Evolutionary conservation across 2,888 invertebrate genomes (phyloP), one percentile per base, ranked within the genome.

Genomic region (Pammene aurita): DNA sequence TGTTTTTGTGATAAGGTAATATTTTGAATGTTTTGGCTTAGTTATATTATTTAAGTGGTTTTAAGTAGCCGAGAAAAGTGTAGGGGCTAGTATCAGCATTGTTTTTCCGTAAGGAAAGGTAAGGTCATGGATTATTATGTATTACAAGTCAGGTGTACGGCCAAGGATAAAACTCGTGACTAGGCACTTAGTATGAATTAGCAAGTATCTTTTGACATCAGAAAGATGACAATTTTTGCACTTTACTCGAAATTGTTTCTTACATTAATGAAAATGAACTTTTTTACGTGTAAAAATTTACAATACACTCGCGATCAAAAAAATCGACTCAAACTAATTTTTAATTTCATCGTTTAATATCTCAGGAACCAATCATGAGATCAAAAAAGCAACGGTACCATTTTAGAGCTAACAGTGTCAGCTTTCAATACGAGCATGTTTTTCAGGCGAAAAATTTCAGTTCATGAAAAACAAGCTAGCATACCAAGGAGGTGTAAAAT

Each of bases 1-100:
- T 75, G 74, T 60, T 73, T 71, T 74, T 75, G 75, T 71, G 63
- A 71, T 67, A 72, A 73, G 72, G 72, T 74, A 72, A 72, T 74
- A 74, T 75, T 74, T 76, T 52, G 69, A 74, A 18, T 46, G 55
- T 70, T 48, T 38, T 26, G 16, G 11, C 4, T 2, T 38, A 16
- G 46, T 54, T 34, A 46, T 14, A 11, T 67, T 55, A 44, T 16
- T 52, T n/a, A 50, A 64, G 42, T 66, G 1, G 7, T 18, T 26
- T 46, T 52, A 38, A 46, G 13, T 35, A n/a, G 38, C 42, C 26
- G 16, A 13, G 16, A 10, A 16, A 50, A 11, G 52, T 44, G 4
- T 50, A 14, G 14, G 14, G 14, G 14, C 48, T 18, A 46, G 14
- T 16, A 14, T 44, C 34, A 13, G 26, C 18, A 18, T 11, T 26